phyloP scores from a whole-genome alignment of 2,797 vertebrate species.

The Odontamblyopus rebecca region DNA sequence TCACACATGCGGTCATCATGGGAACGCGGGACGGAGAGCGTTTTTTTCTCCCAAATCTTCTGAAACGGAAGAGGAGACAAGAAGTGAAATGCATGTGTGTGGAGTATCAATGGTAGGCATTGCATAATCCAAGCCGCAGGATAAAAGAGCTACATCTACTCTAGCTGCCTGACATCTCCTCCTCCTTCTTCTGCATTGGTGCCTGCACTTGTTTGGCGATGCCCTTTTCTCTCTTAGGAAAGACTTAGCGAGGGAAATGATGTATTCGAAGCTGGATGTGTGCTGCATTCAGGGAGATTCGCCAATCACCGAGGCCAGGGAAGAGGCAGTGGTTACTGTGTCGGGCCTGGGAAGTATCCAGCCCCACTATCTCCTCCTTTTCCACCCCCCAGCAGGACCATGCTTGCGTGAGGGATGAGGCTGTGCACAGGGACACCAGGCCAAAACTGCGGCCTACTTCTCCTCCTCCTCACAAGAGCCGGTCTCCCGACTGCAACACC shows the following conservation, averaged over 20 bases:
- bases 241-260: conserved; percentile 74
- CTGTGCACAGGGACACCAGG: conserved; percentile 96
- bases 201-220: conserved; percentile 68
- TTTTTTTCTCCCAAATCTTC: conserved; percentile 62
- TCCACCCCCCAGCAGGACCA: conserved; percentile 79
- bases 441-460: conserved; percentile 98
- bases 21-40: conserved; percentile 61
- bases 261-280: conserved; percentile 75
- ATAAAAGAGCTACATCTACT: conserved; percentile 35
- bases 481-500: conserved; percentile 93
- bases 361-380: conserved; percentile 76
- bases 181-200: conserved; percentile 22
- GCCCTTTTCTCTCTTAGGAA: conserved; percentile 71
- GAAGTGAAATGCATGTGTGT: conserved; percentile 48
- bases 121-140: conserved; percentile 74
- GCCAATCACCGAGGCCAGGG: conserved; percentile 66
- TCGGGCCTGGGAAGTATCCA: conserved; percentile 75
- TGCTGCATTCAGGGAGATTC: conserved; percentile 79
- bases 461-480: conserved; percentile 94
- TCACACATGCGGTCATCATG: conserved; percentile 51
- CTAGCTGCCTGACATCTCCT: conserved; percentile 52
- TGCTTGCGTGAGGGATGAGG: conserved; percentile 94
- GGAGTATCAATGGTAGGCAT: conserved; percentile 71
- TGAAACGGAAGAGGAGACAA: conserved; percentile 68
- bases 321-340: conserved; percentile 63